Evolutionary conservation across 2,888 invertebrate genomes (phyloP), one percentile per base, ranked within the genome.

Genomic region (Embidobia sp.): DNA sequence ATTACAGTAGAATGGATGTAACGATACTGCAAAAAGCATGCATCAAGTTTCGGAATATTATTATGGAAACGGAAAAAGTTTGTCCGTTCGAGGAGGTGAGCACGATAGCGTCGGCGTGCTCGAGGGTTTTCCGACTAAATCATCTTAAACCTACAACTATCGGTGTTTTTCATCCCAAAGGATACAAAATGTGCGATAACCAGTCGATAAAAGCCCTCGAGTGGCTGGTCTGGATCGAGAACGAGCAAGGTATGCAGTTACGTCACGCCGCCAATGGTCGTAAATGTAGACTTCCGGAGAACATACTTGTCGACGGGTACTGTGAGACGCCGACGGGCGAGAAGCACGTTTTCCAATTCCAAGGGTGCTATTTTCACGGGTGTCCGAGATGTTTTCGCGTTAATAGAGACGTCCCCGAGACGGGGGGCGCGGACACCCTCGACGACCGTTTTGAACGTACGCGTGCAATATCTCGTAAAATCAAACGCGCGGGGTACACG

Each of bases 101-200:
- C 0, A 83, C 81, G 0, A 79, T 81, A 6, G 79, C 81, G 5
- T 64, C 75, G 6, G 82, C 83, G 2, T 86, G 85, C 49, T 84
- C 22, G 5, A n/a, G 5, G 1, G n/a, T 77, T 1, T 70, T 40
- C 18, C 15, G 61, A 1, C 76, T 79, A 27, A 83, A 85, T 15
- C 84, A 82, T 73, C 49, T 85, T 6, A 73, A 83, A 74, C 27
- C 73, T 3, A 46, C 84, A 4, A 81, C 80, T 0, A 84, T 85
- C 10, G 85, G 80, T n/a, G 69, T 85, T 2, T 79, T 86, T n/a
- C 85, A 84, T 0, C 51, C 42, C 3, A 35, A 37, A 0, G 85
- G 86, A 1, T 86, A 86, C 51, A 40, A 86, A 6, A 31, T 27
- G n/a, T 22, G 35, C 3, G 80, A 85, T 33, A 82, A 80, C 0